Percentiles rank a stretch among this genome's conserved stretches.
These are phyloP conservation scores for Sebastes hopkinsi DNA, from an alignment of 2,797 vertebrate species.

Conservation along the genomic window DNA sequence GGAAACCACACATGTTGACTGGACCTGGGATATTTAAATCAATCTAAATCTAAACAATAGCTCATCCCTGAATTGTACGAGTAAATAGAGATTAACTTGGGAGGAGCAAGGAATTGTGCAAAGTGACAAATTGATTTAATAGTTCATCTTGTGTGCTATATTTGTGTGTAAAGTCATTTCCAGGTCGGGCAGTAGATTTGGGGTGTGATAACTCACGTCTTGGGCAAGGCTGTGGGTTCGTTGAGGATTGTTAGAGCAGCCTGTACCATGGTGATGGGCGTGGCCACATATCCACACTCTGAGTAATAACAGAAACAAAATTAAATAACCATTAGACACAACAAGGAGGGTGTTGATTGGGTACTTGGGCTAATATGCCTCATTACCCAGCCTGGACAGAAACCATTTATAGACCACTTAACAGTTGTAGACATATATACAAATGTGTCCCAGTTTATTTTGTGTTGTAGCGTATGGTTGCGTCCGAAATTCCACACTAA, in stretches of 20 bases:
- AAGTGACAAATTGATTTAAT: neutral
- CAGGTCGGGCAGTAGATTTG: neutral
- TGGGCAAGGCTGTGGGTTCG: conserved; percentile 87
- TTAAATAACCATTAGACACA: neutral
- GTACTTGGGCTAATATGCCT: neutral
- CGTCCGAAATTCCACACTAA: too few species aligned
- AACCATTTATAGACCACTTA: neutral
- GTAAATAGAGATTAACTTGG: neutral
- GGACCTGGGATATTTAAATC: neutral
- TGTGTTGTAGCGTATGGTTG: accelerated
- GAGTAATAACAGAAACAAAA: conserved; percentile 19
- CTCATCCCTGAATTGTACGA: too few species aligned
- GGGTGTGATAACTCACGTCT: conserved; percentile 80
- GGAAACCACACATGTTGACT: neutral
- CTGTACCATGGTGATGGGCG: conserved; percentile 95
- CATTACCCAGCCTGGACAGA: neutral
- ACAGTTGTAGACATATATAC: too few species aligned
- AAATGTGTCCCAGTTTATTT: too few species aligned
- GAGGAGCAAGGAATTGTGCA: neutral
- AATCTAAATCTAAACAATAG: neutral
- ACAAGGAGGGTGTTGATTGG: neutral
- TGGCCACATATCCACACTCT: conserved; percentile 92
- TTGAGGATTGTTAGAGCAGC: conserved; percentile 90
- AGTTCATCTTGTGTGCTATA: neutral
- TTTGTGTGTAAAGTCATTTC: neutral